Evolutionary conservation across 2,797 vertebrate genomes (phyloP), one percentile per base, ranked within the genome.

Genomic region (Anguilla marmorata): DNA sequence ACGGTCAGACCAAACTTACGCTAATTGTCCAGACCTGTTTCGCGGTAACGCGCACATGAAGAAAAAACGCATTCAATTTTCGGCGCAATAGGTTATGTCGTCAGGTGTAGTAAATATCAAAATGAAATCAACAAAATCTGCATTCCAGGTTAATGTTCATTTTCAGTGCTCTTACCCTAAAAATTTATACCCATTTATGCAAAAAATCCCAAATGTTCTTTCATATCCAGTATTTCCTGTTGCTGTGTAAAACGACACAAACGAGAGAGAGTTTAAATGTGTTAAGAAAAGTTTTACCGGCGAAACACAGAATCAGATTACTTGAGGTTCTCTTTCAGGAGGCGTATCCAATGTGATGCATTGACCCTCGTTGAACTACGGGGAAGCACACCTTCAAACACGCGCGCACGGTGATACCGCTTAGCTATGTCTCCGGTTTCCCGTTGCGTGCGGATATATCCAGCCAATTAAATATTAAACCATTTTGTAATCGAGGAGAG

Each of bases 381-480:
- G 21, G 24, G 37, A 80, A 76, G 9, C 76, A 45, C 76, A 80
- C 16, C 37, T 11, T n/a, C 76, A 48, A 48, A 80, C 41, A 48
- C 41, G 24, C 21, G 41, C 76, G 30, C 74, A 0, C 41, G 41
- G 76, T 7, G 37, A 21, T 45, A n/a, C 37, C 41, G 76, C 76
- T 80, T 41, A 48, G 16, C 37, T 80, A n/a, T 80, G 76, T 80
- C 76, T 80, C 76, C 41, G 45, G 76, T 80, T 80, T 80, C 76
- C 76, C 76, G 19, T 41, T 48, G 76, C 76, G n/a, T 3, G 76
- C 76, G 41, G 41, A 80, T 80, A 80, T 80, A 80, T n/a, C 76
- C 76, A 80, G 76, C 5, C 19, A 21, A 80, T 80, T 80, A 80
- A 80, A 80, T 80, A 80, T 80, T 80, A n/a, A 76, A 80, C 12